Evolutionary conservation across 2,113 vertebrate genomes (phyloP).

Genomic region (Tichodroma muraria): DNA sequence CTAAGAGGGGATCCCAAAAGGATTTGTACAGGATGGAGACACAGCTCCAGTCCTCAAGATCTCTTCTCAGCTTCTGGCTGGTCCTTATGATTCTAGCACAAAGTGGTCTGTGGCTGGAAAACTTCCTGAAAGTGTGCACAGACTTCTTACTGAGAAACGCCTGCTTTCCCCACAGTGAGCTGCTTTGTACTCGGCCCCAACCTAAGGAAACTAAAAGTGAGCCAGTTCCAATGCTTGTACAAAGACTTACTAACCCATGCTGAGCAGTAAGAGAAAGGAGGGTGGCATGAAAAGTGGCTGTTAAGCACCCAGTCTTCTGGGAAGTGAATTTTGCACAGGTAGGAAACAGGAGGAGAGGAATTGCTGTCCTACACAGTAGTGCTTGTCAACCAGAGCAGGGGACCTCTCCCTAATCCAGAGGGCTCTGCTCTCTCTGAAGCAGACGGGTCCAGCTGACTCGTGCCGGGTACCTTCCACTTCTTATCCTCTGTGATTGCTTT

Average conservation of each 20-base stretch:
- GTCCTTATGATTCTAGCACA: not conserved
- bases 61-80: not conserved
- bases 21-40: not conserved
- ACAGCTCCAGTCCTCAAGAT: not conserved
- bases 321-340: not conserved
- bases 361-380: not conserved
- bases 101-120: not conserved
- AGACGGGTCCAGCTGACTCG: not conserved
- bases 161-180: not conserved
- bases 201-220: not conserved
- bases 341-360: not conserved
- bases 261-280: not conserved
- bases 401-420: not conserved
- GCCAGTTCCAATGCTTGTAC: not conserved
- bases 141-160: accelerated
- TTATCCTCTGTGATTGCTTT: not conserved
- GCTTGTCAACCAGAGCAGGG: not conserved
- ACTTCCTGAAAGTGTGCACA: not conserved
- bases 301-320: not conserved
- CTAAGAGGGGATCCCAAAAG: not conserved
- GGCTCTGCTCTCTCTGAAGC: not conserved
- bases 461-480: not conserved
- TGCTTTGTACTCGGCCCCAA: not conserved
- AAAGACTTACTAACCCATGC: not conserved
- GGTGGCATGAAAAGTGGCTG: not conserved